Conservation (phyloP, 2,888 invertebrate genomes). For the Hypercompe scribonia region DNA sequence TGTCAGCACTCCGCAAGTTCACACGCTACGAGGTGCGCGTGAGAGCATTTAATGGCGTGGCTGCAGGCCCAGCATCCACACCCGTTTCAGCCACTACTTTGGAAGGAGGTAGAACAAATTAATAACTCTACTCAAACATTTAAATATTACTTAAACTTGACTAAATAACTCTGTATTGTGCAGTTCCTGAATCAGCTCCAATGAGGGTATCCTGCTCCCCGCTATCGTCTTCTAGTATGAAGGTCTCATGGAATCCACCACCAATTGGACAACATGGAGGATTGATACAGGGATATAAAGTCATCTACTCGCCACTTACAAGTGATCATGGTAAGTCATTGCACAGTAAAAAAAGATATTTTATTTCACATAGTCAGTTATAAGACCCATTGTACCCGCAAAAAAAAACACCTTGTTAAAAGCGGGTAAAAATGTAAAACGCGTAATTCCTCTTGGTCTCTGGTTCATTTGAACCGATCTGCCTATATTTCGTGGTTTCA, state of each 20-base stretch:
- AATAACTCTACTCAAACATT: not conserved
- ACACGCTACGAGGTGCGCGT: slow-evolving; percentile 93
- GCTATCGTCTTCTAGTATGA: slow-evolving; percentile 90
- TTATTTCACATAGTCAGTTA: not conserved
- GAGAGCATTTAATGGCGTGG: slow-evolving; percentile 93
- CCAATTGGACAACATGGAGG: slow-evolving; percentile 89
- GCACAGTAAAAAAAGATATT: not conserved
- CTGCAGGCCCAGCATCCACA: slow-evolving; percentile 91
- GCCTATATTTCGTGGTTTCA: no score
- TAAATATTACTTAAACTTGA: not conserved
- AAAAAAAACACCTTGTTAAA: no score
- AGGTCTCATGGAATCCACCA: slow-evolving; percentile 90
- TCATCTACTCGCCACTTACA: slow-evolving; percentile 88
- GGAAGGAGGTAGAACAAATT: slow-evolving; percentile 87
- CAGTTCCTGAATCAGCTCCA: slow-evolving; percentile 90
- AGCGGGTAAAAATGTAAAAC: not conserved
- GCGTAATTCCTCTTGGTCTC: not conserved
- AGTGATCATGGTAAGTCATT: slow-evolving; percentile 71
- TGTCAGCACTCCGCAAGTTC: slow-evolving; percentile 90
- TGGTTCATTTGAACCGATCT: not conserved
- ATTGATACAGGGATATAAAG: slow-evolving; percentile 91
- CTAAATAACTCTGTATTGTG: slow-evolving; percentile 19
- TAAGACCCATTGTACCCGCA: no score
- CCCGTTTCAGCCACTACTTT: slow-evolving; percentile 90
- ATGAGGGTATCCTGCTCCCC: slow-evolving; percentile 89